Evolutionary conservation across 1,140 invertebrate species (phyloP).

Genomic region (Papilio polyxenes): DNA sequence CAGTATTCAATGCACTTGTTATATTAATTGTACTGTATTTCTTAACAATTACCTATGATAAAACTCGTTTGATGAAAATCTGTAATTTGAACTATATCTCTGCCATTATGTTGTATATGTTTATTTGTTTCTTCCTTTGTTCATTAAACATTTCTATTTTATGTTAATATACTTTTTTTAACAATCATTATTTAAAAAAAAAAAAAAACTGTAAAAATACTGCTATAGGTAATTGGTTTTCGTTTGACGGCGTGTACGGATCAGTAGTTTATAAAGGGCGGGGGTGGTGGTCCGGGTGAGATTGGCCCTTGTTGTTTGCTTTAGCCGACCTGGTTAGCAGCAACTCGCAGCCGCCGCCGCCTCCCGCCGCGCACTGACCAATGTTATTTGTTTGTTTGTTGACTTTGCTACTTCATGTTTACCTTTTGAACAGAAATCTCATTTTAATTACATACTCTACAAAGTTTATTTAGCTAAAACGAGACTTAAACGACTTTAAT

Average conservation of each 20-base stretch:
- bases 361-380: slow-evolving; percentile 39
- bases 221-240: slow-evolving; percentile 32
- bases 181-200: neutral
- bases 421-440: neutral
- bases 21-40: neutral
- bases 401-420: slow-evolving; percentile 30
- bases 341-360: slow-evolving; percentile 46
- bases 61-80: too few species aligned
- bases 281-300: slow-evolving; percentile 54
- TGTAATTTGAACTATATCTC: neutral
- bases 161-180: too few species aligned
- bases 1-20: neutral
- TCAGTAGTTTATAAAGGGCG: slow-evolving; percentile 49
- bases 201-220: neutral
- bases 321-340: slow-evolving; percentile 61
- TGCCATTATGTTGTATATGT: neutral
- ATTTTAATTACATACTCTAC: slow-evolving; percentile 1
- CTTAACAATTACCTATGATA: neutral
- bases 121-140: too few species aligned
- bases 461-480: neutral
- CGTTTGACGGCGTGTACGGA: slow-evolving; percentile 45
- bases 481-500: neutral
- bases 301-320: slow-evolving; percentile 71
- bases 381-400: slow-evolving; percentile 36
- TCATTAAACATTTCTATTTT: neutral